These are phyloP conservation scores for Pomatorhinus ruficollis DNA, from an alignment of 2,113 vertebrate genomes.

Conservation along the genomic window DNA sequence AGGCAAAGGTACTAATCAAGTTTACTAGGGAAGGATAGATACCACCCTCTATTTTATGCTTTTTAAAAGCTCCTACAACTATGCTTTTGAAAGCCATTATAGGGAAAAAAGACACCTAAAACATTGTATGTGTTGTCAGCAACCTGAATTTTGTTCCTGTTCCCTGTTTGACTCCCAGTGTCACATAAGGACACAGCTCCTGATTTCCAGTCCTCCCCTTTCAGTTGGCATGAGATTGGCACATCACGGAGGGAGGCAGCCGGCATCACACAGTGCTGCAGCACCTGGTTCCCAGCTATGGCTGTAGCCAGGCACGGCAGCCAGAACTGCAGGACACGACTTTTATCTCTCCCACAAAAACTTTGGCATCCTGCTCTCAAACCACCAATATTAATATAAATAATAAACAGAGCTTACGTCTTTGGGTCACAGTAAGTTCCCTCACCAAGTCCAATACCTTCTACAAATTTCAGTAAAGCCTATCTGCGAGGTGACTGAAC, in stretches of 20 bases:
- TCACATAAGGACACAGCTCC: slow-evolving; percentile 2
- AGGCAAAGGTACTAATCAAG: neutral
- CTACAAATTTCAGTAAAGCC: neutral
- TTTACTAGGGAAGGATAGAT: neutral
- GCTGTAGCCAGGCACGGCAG: neutral
- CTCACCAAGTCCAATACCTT: neutral
- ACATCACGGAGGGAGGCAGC: neutral
- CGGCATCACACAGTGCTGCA: fast-evolving
- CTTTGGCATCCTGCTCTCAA: neutral
- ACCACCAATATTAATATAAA: neutral
- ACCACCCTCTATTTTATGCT: neutral
- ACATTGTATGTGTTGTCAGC: neutral
- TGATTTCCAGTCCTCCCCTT: neutral
- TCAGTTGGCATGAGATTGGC: neutral
- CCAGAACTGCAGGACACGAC: neutral
- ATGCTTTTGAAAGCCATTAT: neutral
- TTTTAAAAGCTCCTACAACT: neutral
- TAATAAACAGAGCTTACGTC: neutral
- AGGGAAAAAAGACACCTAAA: neutral
- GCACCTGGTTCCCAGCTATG: neutral
- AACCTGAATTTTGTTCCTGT: neutral
- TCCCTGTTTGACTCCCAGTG: neutral
- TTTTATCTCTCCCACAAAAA: neutral
- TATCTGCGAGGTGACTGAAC: neutral
- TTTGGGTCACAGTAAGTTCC: neutral